phyloP scores from a whole-genome alignment of 2,888 invertebrate genomes.

The Lithophane leautieri region DNA sequence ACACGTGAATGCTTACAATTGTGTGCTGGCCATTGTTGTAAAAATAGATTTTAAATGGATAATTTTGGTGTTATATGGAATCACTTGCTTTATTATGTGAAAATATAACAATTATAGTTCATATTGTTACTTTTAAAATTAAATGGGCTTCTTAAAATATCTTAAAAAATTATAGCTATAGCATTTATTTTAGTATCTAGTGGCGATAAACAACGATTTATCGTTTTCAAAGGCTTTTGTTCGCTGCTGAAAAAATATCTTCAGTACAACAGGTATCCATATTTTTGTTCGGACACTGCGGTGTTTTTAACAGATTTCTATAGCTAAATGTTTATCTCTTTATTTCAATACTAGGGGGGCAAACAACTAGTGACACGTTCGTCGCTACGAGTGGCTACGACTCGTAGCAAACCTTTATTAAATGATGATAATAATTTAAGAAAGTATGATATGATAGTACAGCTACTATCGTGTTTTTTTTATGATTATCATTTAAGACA shows the following conservation, averaged over 20 bases:
- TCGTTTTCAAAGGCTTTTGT: constrained; percentile 16
- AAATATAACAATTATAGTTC: not conserved
- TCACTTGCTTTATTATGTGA: constrained; percentile 8
- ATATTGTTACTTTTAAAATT: not conserved
- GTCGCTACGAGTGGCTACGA: constrained; percentile 11
- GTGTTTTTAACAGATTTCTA: constrained; percentile 6
- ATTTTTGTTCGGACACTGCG: not conserved
- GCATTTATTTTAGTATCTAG: constrained; percentile 4
- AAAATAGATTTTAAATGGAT: constrained; percentile 51
- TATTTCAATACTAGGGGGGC: not conserved
- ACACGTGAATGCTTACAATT: constrained; percentile 70
- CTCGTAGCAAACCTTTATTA: not conserved
- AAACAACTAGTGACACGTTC: not conserved
- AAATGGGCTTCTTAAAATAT: not conserved
- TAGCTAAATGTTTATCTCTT: not conserved
- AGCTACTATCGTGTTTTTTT: no score
- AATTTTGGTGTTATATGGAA: constrained; percentile 23
- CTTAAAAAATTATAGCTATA: not conserved
- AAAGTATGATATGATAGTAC: not conserved
- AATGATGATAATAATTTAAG: not conserved
- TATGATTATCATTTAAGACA: not conserved
- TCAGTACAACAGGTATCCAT: constrained; percentile 9
- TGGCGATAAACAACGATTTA: constrained; percentile 19
- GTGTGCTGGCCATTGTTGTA: constrained; percentile 49
- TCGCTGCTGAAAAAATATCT: constrained; percentile 1